Conservation (phyloP, 2,797 vertebrate species). For the Notolepis coatsorum region DNA sequence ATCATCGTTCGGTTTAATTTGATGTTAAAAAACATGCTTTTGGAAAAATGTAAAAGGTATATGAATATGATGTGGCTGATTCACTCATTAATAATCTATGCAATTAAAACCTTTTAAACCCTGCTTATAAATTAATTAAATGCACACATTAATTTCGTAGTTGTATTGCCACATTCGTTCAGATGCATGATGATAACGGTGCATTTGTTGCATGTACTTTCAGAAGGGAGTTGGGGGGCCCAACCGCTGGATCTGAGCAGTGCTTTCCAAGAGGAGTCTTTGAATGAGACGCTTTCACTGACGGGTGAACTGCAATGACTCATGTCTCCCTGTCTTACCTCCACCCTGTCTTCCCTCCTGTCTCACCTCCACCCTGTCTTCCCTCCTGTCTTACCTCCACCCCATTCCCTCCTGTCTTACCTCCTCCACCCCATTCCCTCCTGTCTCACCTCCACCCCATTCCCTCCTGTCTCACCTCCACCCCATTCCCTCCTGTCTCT, state of each 20-base stretch:
- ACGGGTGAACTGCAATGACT: constrained; percentile 50
- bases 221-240: constrained; percentile 44
- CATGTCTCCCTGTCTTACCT: not conserved
- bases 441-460: constrained; percentile 6
- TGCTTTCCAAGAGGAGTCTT: constrained; percentile 65
- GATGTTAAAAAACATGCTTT: too few species aligned
- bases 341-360: not conserved
- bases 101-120: too few species aligned
- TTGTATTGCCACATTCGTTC: too few species aligned
- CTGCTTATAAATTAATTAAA: too few species aligned
- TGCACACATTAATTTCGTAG: too few species aligned
- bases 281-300: constrained; percentile 26
- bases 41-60: too few species aligned
- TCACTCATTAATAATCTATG: too few species aligned
- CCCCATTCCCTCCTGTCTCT: not conserved
- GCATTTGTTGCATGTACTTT: constrained; percentile 20
- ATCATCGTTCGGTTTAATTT: too few species aligned
- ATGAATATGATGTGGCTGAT: too few species aligned
- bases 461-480: not conserved
- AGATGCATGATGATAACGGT: not conserved
- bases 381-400: not conserved
- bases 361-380: constrained; percentile 10
- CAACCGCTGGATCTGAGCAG: constrained; percentile 56
- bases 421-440: not conserved
- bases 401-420: not conserved